Evolutionary conservation across 2,888 invertebrate genomes (phyloP).

Genomic region (Caenorhabditis becei): DNA sequence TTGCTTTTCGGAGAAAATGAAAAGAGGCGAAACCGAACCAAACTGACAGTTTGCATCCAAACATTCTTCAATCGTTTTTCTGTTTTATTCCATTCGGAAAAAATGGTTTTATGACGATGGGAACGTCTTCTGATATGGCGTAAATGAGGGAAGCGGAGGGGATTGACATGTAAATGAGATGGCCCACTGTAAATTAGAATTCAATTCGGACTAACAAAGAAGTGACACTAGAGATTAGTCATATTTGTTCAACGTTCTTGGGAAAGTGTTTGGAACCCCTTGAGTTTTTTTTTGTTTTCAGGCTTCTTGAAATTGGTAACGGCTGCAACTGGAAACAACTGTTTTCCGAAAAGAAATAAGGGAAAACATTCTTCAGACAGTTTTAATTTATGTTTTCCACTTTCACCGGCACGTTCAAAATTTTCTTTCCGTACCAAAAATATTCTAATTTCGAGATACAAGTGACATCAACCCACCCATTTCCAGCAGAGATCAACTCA

Average conservation of each 20-base stretch:
- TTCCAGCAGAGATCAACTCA: neutral
- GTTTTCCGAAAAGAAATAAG: too few species aligned
- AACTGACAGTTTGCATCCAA: conserved; percentile 41
- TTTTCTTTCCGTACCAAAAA: neutral
- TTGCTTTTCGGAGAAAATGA: conserved; percentile 39
- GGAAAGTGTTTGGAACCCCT: conserved; percentile 8
- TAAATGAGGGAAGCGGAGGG: neutral
- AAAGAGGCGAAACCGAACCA: conserved; percentile 36
- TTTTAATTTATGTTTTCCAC: neutral
- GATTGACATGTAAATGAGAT: conserved; percentile 55
- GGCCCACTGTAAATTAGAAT: conserved; percentile 46
- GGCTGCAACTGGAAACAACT: too few species aligned
- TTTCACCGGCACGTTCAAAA: neutral
- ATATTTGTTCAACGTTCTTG: conserved; percentile 38
- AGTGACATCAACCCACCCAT: too few species aligned
- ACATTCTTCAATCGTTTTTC: conserved; percentile 6
- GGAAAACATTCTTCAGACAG: neutral
- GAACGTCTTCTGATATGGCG: conserved; percentile 35
- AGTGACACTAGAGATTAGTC: conserved; percentile 35
- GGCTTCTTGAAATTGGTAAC: neutral
- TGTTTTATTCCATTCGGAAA: conserved; percentile 19
- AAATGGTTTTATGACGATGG: conserved; percentile 52
- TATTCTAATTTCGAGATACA: neutral
- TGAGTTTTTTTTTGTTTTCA: neutral
- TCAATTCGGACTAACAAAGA: conserved; percentile 48